Evolutionary conservation across 2,797 vertebrate species (phyloP).

Genomic region (Gymnothorax javanicus): DNA sequence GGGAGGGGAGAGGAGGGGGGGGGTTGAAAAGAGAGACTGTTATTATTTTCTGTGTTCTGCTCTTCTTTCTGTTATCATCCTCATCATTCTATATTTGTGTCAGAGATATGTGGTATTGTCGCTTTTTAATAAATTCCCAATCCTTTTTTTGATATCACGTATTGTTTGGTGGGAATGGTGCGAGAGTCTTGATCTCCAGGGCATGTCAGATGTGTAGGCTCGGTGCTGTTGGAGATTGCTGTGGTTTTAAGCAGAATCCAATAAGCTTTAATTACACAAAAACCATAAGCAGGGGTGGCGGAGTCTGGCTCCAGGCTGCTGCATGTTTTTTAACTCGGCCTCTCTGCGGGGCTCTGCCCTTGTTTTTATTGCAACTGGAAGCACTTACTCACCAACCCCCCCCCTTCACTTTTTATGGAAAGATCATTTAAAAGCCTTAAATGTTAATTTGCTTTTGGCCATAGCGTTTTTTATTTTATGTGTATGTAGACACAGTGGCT

Average conservation of each 20-base stretch:
- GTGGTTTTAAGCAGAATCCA: neutral
- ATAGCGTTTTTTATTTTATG: conserved; percentile 13
- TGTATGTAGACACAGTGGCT: neutral
- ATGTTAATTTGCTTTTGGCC: conserved; percentile 25
- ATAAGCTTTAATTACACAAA: neutral
- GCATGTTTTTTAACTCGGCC: neutral
- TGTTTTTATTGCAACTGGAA: conserved; percentile 13
- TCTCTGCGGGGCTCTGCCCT: conserved; percentile 4
- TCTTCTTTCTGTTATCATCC: conserved; percentile 46
- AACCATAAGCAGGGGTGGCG: neutral
- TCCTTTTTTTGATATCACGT: conserved; percentile 35
- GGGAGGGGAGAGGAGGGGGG: conserved; percentile 44
- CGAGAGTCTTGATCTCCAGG: neutral
- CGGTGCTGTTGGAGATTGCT: neutral
- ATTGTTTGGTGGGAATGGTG: neutral
- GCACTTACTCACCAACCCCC: neutral
- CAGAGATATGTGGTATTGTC: conserved; percentile 5
- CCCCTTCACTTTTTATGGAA: neutral
- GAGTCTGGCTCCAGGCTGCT: neutral
- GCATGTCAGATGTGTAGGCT: neutral
- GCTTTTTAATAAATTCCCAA: conserved; percentile 36
- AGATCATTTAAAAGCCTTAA: conserved; percentile 15
- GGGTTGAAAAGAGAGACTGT: conserved; percentile 54
- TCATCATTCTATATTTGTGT: neutral
- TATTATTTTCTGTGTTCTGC: conserved; percentile 49